A percentile compares a stretch with the other conserved stretches of the same genome.
These are phyloP conservation scores for Anolis sagrei DNA, from an alignment of 2,113 vertebrate genomes.

Conservation along the genomic window DNA sequence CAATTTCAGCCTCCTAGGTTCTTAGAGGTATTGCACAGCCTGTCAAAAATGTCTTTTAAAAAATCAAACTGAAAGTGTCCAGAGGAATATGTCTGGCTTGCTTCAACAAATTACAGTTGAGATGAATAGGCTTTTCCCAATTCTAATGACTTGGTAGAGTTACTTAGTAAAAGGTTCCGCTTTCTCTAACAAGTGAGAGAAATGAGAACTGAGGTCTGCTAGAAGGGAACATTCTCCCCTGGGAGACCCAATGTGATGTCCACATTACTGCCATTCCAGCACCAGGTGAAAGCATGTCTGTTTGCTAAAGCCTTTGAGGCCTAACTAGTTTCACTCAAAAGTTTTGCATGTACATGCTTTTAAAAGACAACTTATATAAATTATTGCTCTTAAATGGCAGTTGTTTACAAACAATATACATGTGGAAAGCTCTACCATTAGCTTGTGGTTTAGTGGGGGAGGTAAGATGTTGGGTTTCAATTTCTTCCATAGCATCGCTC, in stretches of 20 bases:
- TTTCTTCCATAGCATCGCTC: slow-evolving; percentile 98
- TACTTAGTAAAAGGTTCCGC: not conserved
- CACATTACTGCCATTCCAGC: too few species aligned
- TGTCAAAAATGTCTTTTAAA: not conserved
- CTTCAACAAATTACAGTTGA: not conserved
- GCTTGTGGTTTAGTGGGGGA: slow-evolving; percentile 67
- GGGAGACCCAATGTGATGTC: too few species aligned
- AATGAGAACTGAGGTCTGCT: not conserved
- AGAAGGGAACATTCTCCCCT: not conserved
- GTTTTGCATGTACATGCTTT: too few species aligned
- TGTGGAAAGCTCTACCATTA: slow-evolving; percentile 79
- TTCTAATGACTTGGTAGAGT: not conserved
- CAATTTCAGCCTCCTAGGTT: too few species aligned
- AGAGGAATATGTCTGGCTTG: too few species aligned
- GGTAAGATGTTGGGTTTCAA: slow-evolving; percentile 78
- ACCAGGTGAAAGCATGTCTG: too few species aligned
- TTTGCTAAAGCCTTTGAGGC: too few species aligned
- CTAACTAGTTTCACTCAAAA: too few species aligned
- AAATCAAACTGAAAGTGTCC: too few species aligned
- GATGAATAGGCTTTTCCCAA: not conserved
- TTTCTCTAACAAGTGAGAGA: not conserved
- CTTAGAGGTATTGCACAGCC: too few species aligned
- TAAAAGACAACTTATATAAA: not conserved
- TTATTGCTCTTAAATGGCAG: not conserved
- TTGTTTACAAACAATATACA: not conserved